These are phyloP conservation scores for Thaumatotibia leucotreta DNA, from an alignment of 1,140 invertebrate species.

Conservation along the genomic window DNA sequence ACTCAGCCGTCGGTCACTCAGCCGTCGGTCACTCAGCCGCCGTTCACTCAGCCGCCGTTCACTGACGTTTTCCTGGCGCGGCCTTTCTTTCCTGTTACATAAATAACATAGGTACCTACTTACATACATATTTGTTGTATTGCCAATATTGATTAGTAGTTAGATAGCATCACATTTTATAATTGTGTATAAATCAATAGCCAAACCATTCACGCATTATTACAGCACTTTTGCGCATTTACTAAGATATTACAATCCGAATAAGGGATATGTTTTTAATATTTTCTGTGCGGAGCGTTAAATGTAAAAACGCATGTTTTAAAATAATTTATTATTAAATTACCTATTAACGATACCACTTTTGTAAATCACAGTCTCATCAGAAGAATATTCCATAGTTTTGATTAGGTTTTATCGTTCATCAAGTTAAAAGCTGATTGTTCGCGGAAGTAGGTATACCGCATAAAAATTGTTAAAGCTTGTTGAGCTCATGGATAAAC, in stretches of 20 bases:
- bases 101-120: no score
- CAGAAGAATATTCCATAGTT: slow-evolving; percentile 40
- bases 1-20: no score
- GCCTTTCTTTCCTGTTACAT: neutral
- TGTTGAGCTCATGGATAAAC: slow-evolving; percentile 30
- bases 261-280: no score
- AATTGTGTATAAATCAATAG: neutral
- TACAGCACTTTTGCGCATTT: neutral
- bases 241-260: neutral
- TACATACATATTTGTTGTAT: neutral
- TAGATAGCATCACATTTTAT: neutral
- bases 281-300: no score
- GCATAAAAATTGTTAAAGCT: slow-evolving; percentile 14
- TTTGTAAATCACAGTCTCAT: slow-evolving; percentile 35
- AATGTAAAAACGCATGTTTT: no score
- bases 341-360: neutral
- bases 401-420: slow-evolving; percentile 33
- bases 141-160: neutral
- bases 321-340: no score
- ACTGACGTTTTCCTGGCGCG: neutral
- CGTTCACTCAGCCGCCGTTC: neutral
- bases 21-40: neutral
- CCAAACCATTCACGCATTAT: neutral
- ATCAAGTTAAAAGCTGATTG: slow-evolving; percentile 29
- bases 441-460: slow-evolving; percentile 22